Evolutionary conservation across 2,797 vertebrate genomes (phyloP).

Genomic region (Gorsachius magnificus): DNA sequence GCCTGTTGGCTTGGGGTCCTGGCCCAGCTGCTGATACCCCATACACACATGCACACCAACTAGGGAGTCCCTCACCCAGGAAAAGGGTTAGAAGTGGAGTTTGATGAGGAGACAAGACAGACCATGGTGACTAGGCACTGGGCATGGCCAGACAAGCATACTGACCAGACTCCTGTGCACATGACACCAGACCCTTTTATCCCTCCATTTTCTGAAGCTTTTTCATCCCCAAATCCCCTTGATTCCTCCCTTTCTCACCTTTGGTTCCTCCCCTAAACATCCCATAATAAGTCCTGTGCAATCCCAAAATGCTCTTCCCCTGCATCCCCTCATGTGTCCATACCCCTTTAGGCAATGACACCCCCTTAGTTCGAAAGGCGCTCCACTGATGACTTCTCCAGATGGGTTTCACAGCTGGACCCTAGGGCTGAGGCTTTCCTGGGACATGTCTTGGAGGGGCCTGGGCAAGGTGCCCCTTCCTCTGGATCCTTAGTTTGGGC

Average conservation of each 20-base stretch:
- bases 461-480: neutral
- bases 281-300: neutral
- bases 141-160: neutral
- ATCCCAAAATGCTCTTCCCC: neutral
- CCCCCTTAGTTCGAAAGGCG: neutral
- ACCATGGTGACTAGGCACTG: fast-evolving
- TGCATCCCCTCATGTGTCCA: neutral
- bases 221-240: neutral
- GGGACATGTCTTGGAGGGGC: neutral
- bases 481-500: neutral
- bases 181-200: neutral
- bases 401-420: fast-evolving
- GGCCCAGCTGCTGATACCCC: neutral
- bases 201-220: neutral
- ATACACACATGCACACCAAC: neutral
- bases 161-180: neutral
- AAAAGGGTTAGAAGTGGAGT: neutral
- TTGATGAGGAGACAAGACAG: neutral
- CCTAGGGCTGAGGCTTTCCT: neutral
- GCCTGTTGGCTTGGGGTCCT: fast-evolving
- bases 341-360: neutral
- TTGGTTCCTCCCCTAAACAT: neutral
- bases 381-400: neutral
- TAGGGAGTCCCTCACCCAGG: neutral
- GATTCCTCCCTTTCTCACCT: neutral